phyloP scores from a whole-genome alignment of 2,113 vertebrate genomes.

The Cyanistes caeruleus region DNA sequence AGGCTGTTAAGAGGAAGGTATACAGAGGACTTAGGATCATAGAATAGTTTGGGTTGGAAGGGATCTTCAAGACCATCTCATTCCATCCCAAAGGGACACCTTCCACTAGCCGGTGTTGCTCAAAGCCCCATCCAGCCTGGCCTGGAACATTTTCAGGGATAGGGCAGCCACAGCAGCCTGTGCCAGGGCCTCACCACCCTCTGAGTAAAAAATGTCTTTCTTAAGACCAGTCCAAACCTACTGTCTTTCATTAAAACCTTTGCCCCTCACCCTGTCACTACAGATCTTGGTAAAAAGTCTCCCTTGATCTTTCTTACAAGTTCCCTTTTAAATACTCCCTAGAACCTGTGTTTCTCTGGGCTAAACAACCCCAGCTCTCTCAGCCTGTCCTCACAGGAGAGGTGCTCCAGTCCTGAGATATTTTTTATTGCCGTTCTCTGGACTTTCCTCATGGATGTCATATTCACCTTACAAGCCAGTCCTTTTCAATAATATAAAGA shows the following conservation, averaged over 20 bases:
- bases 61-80: neutral
- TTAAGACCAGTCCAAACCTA: neutral
- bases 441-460: neutral
- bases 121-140: neutral
- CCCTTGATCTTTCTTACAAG: neutral
- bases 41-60: neutral
- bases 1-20: neutral
- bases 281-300: neutral
- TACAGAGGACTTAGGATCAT: neutral
- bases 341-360: neutral
- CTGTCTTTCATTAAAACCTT: neutral
- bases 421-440: neutral
- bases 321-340: neutral
- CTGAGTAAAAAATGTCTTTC: neutral
- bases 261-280: neutral
- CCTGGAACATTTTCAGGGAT: neutral
- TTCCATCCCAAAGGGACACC: neutral
- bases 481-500: neutral
- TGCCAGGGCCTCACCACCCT: neutral
- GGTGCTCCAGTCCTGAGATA: neutral
- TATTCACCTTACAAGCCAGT: neutral
- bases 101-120: neutral
- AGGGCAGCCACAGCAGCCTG: neutral
- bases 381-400: neutral
- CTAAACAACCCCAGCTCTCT: neutral